Evolutionary conservation across 2,113 vertebrate species (phyloP).

Genomic region (Sturnus vulgaris): DNA sequence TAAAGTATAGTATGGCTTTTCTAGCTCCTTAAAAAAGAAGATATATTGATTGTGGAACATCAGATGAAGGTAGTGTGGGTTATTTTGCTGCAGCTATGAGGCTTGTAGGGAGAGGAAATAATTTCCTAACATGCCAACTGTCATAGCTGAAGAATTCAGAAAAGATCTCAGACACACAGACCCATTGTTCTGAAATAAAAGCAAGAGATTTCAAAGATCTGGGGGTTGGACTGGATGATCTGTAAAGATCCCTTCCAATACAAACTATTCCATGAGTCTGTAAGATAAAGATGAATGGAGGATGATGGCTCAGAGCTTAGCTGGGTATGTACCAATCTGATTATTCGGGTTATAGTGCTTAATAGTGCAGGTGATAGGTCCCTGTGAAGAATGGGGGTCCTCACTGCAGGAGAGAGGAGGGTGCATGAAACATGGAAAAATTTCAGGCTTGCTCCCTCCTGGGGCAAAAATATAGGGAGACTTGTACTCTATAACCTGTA

Average conservation of each 20-base stretch:
- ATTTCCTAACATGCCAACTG: background rate
- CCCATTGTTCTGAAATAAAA: background rate
- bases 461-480: background rate
- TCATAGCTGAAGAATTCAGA: background rate
- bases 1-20: background rate
- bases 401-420: background rate
- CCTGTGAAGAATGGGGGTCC: background rate
- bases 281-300: background rate
- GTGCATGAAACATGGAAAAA: background rate
- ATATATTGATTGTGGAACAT: background rate
- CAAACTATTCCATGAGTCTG: background rate
- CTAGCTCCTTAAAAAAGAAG: background rate
- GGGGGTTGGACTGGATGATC: background rate
- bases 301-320: background rate
- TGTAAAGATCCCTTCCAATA: background rate
- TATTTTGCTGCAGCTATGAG: background rate
- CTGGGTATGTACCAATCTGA: background rate
- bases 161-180: background rate
- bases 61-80: background rate
- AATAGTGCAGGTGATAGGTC: background rate
- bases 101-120: background rate
- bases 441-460: background rate
- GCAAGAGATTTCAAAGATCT: background rate
- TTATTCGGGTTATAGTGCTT: background rate
- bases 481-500: background rate